phyloP scores from a whole-genome alignment of 1,140 invertebrate genomes.

The Listronotus bonariensis region DNA sequence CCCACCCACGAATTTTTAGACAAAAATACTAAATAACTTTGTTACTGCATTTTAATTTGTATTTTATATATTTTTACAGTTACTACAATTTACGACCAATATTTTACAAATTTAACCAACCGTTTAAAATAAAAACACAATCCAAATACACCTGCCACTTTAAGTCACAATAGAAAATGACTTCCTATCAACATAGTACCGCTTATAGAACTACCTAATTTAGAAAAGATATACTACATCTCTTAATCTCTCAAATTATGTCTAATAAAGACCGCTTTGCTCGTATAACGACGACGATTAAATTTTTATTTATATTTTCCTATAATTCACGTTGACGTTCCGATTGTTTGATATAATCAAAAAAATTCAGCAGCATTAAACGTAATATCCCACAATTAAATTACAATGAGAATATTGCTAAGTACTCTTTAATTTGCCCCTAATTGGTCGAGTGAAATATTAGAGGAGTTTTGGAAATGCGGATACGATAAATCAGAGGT shows the following conservation, averaged over 20 bases:
- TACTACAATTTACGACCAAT: no score
- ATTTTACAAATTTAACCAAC: no score
- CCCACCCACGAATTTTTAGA: no score
- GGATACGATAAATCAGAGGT: no score
- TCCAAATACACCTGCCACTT: conserved; percentile 11
- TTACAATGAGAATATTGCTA: no score
- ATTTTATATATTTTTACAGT: no score
- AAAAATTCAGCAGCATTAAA: background rate
- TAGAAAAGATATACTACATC: conserved; percentile 19
- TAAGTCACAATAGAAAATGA: conserved; percentile 9
- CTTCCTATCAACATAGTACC: conserved; percentile 2
- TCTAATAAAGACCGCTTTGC: conserved; percentile 8
- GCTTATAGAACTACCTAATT: conserved; percentile 12
- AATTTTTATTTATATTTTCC: conserved; percentile 17
- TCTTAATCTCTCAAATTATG: conserved; percentile 18
- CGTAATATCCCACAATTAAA: no score
- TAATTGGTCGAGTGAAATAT: no score
- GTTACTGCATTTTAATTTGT: no score
- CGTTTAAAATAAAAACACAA: background rate
- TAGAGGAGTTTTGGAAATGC: no score
- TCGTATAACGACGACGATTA: conserved; percentile 12
- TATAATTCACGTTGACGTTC: conserved; percentile 18
- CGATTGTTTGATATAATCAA: conserved; percentile 15
- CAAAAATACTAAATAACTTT: no score
- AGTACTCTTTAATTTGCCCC: no score